A percentile compares a stretch with the other conserved stretches of the same genome.
Conservation (phyloP, 2,888 invertebrate genomes). For the Heliothis peltigera region DNA sequence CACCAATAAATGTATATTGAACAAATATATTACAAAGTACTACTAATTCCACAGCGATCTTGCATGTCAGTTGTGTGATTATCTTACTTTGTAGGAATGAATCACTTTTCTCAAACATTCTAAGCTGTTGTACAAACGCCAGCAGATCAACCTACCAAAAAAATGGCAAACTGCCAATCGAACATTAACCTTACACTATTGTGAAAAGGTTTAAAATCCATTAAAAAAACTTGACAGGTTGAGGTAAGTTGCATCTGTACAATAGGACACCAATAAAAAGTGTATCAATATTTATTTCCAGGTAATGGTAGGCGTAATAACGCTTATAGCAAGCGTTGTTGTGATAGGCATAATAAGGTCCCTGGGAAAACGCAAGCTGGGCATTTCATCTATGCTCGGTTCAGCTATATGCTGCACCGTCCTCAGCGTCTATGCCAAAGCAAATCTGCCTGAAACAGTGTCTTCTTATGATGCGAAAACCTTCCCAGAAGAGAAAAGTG, state of each 20-base stretch:
- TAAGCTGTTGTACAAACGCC: too few relatives aligned
- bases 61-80: not conserved
- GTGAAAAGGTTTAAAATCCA: too few relatives aligned
- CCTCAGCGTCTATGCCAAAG: conserved; percentile 83
- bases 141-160: too few relatives aligned
- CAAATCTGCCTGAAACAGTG: conserved; percentile 73
- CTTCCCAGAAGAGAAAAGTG: conserved; percentile 79
- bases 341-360: conserved; percentile 81
- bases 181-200: too few relatives aligned
- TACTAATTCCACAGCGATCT: not conserved
- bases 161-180: too few relatives aligned
- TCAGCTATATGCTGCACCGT: conserved; percentile 79
- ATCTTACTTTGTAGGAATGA: not conserved
- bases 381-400: conserved; percentile 81
- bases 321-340: conserved; percentile 80
- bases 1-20: conserved; percentile 1
- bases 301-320: conserved; percentile 86
- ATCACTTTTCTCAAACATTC: not conserved
- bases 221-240: too few relatives aligned
- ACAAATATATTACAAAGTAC: not conserved
- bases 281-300: conserved; percentile 62
- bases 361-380: conserved; percentile 86
- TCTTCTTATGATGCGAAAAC: conserved; percentile 83
- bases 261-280: too few relatives aligned
- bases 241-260: too few relatives aligned